These are phyloP conservation scores for Maniola hyperantus DNA, from an alignment of 2,888 invertebrate genomes.

Conservation along the genomic window DNA sequence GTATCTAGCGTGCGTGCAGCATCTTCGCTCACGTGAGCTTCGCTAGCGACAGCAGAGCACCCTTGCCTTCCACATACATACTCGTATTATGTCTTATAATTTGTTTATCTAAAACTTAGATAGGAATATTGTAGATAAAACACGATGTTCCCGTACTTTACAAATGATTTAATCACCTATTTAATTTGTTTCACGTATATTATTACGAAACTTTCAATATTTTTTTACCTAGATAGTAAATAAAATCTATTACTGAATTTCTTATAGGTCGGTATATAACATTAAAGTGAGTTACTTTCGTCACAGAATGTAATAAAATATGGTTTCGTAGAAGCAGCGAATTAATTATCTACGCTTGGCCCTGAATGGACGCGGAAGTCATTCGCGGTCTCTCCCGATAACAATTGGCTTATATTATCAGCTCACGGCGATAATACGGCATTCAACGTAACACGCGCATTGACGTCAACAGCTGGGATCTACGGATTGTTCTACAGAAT, in stretches of 20 bases:
- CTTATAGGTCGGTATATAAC: too few species aligned
- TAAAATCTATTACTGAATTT: too few species aligned
- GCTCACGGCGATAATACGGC: slow-evolving; percentile 61
- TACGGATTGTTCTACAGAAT: not conserved
- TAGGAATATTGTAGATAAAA: slow-evolving; percentile 51
- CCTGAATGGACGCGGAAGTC: slow-evolving; percentile 74
- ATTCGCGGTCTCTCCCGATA: slow-evolving; percentile 67
- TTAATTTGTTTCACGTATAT: not conserved
- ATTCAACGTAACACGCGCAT: slow-evolving; percentile 55
- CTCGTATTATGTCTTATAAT: slow-evolving; percentile 38
- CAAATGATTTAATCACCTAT: slow-evolving; percentile 2
- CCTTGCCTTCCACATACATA: slow-evolving; percentile 29
- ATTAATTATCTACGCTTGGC: slow-evolving; percentile 58
- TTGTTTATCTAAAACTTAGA: slow-evolving; percentile 44
- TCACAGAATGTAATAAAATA: too few species aligned
- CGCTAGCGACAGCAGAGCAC: slow-evolving; percentile 24
- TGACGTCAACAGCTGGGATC: slow-evolving; percentile 30
- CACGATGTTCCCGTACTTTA: slow-evolving; percentile 29
- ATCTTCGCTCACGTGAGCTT: slow-evolving; percentile 57
- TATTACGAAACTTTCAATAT: too few species aligned
- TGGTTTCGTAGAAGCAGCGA: slow-evolving; percentile 26
- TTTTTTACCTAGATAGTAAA: too few species aligned
- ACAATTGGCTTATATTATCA: slow-evolving; percentile 74
- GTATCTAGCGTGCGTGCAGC: slow-evolving; percentile 51
- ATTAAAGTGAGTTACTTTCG: too few species aligned